These are phyloP conservation scores for Mechanitis mazaeus DNA, from an alignment of 2,888 invertebrate genomes.

Conservation along the genomic window DNA sequence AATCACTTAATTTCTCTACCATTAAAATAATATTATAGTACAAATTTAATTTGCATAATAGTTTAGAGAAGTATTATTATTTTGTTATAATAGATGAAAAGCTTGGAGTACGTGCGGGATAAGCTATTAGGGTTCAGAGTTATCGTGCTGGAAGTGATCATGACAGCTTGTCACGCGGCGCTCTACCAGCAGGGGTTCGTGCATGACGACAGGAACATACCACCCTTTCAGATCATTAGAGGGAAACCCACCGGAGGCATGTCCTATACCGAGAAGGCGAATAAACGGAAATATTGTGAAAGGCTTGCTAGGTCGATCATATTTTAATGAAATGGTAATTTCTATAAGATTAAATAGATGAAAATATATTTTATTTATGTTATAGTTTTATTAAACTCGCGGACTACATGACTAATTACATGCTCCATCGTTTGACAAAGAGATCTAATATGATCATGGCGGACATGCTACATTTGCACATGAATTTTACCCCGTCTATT, in stretches of 20 bases:
- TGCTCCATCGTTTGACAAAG: constrained; percentile 80
- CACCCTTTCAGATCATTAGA: constrained; percentile 67
- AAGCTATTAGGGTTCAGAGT: constrained; percentile 55
- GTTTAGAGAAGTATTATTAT: too few species aligned
- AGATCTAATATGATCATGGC: constrained; percentile 79
- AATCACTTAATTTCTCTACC: too few species aligned
- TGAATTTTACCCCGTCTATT: constrained; percentile 67
- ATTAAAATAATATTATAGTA: too few species aligned
- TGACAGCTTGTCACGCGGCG: constrained; percentile 84
- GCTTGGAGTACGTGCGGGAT: constrained; percentile 53
- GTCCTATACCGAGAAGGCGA: constrained; percentile 91
- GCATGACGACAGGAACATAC: constrained; percentile 81
- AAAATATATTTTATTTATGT: constrained; percentile 21
- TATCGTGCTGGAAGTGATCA: constrained; percentile 63
- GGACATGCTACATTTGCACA: constrained; percentile 72
- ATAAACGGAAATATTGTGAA: constrained; percentile 87
- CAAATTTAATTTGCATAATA: too few species aligned
- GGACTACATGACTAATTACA: constrained; percentile 83
- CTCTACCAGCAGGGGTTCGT: constrained; percentile 86
- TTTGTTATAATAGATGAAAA: constrained; percentile 62
- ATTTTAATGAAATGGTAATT: too few species aligned
- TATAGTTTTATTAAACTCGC: constrained; percentile 82
- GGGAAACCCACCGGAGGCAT: constrained; percentile 81
- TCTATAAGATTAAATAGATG: too few species aligned
- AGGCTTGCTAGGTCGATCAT: constrained; percentile 82